Percentiles rank a stretch among this genome's conserved stretches.
Evolutionary conservation across 1,140 invertebrate species (phyloP).

Genomic region (Drosophila kikkawai): DNA sequence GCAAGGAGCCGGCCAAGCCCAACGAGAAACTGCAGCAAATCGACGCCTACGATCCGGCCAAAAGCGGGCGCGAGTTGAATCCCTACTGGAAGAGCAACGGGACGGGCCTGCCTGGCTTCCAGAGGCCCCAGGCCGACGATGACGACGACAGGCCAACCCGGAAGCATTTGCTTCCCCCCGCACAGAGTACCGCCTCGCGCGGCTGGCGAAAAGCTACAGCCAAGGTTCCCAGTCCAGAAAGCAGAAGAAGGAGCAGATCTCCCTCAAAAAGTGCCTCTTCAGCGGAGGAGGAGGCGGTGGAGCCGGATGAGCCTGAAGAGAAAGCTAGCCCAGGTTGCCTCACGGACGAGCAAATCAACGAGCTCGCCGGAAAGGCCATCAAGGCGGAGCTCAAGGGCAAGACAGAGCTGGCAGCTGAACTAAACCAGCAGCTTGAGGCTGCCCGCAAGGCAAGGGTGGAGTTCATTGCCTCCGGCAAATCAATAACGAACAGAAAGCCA

Average conservation of each 20-base stretch:
- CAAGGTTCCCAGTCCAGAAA: not conserved
- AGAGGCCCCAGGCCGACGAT: conserved; percentile 84
- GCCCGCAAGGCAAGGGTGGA: conserved; percentile 88
- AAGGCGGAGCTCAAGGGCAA: conserved; percentile 97
- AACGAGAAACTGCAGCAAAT: conserved; percentile 86
- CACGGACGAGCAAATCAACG: conserved; percentile 94
- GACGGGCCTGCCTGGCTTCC: conserved; percentile 89
- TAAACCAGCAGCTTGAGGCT: conserved; percentile 91
- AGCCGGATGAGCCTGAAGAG: conserved; percentile 11
- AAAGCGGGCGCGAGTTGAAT: conserved; percentile 93
- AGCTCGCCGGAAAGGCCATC: conserved; percentile 93
- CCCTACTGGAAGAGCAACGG: conserved; percentile 97
- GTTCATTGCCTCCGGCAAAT: conserved; percentile 43
- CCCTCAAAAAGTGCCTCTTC: not conserved
- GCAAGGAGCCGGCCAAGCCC: conserved; percentile 84
- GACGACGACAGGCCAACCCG: conserved; percentile 4
- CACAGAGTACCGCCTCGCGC: not conserved
- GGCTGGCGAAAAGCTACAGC: conserved; percentile 47
- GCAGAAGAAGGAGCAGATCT: conserved; percentile 6
- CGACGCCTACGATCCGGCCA: conserved; percentile 89
- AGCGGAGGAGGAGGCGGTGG: not conserved
- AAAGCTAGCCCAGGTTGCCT: conserved; percentile 59
- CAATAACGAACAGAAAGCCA: not conserved
- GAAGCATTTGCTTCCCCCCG: not conserved
- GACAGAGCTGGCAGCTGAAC: conserved; percentile 87